A percentile compares a stretch with the other conserved stretches of the same genome.
Conservation (phyloP, 53 echinoderm and acorn worm genomes). For the Actinopyga echinites region DNA sequence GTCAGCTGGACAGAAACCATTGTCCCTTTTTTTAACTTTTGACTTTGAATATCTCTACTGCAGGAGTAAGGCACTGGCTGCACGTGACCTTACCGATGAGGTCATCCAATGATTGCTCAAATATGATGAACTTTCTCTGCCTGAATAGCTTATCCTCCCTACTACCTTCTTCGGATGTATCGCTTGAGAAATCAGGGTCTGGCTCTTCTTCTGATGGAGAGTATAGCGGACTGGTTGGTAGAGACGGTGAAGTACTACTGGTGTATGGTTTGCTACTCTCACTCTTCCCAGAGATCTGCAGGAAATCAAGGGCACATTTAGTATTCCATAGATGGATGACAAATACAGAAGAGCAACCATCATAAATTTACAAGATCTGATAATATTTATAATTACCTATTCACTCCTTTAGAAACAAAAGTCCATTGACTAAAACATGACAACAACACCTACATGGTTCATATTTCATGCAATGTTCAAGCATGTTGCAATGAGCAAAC, state of each 20-base stretch:
- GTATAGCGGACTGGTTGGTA: not conserved
- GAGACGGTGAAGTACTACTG: not conserved
- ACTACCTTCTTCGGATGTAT: not conserved
- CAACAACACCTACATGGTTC: too few relatives aligned
- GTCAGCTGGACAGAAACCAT: conserved; percentile 23
- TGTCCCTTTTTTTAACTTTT: conserved; percentile 10
- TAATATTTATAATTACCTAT: too few relatives aligned
- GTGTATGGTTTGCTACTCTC: not conserved
- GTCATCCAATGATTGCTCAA: conserved; percentile 44
- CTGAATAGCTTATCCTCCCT: not conserved
- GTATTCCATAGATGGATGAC: not conserved
- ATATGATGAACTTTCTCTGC: conserved; percentile 61
- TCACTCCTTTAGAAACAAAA: too few relatives aligned
- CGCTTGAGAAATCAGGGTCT: not conserved
- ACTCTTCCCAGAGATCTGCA: not conserved
- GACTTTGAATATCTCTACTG: not conserved
- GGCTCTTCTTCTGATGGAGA: not conserved
- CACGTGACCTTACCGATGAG: conserved; percentile 42
- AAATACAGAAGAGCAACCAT: too few relatives aligned
- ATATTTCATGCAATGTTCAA: too few relatives aligned
- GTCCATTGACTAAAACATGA: too few relatives aligned
- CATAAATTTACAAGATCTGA: too few relatives aligned
- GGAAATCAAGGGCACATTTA: not conserved
- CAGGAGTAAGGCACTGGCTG: not conserved
- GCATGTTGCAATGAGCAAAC: too few relatives aligned